phyloP scores from a whole-genome alignment of 2,797 vertebrate species.

The Urocyon cinereoargenteus region DNA sequence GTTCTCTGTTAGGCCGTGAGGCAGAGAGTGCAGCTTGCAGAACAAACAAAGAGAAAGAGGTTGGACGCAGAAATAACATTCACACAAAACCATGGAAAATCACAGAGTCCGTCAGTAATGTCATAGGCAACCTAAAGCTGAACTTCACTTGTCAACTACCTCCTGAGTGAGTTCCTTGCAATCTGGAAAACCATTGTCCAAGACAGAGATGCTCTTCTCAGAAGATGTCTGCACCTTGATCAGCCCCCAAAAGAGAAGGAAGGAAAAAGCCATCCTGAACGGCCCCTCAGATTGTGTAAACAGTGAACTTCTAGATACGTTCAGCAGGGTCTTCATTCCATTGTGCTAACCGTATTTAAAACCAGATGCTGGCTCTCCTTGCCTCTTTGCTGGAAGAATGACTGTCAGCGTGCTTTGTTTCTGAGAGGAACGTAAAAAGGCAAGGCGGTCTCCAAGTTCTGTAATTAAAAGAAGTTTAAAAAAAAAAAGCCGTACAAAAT shows the following conservation, averaged over 20 bases:
- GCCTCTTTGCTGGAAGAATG: conserved; percentile 54
- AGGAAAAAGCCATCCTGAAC: neutral
- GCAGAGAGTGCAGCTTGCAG: neutral
- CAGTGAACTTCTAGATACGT: neutral
- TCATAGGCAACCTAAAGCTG: neutral
- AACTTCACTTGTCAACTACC: neutral
- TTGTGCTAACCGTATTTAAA: conserved; percentile 48
- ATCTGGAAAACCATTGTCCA: conserved; percentile 27
- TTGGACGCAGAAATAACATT: neutral
- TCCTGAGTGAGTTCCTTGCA: neutral
- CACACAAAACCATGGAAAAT: neutral
- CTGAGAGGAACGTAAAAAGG: conserved; percentile 28
- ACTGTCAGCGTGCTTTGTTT: conserved; percentile 64
- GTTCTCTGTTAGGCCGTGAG: neutral
- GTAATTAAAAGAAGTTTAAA: conserved; percentile 72
- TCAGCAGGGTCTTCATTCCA: conserved; percentile 30
- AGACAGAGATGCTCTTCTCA: neutral
- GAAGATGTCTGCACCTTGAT: conserved; percentile 41
- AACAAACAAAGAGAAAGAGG: conserved; percentile 37
- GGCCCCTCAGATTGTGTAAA: neutral
- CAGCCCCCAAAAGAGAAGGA: neutral
- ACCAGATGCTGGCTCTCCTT: conserved; percentile 62
- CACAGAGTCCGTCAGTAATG: neutral
- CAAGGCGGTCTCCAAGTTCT: conserved; percentile 39
- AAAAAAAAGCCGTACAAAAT: neutral